Percentiles rank a stretch among this genome's conserved stretches.
These are phyloP conservation scores for Chlorodrepanis virens DNA, from an alignment of 2,113 vertebrate genomes.

Conservation along the genomic window DNA sequence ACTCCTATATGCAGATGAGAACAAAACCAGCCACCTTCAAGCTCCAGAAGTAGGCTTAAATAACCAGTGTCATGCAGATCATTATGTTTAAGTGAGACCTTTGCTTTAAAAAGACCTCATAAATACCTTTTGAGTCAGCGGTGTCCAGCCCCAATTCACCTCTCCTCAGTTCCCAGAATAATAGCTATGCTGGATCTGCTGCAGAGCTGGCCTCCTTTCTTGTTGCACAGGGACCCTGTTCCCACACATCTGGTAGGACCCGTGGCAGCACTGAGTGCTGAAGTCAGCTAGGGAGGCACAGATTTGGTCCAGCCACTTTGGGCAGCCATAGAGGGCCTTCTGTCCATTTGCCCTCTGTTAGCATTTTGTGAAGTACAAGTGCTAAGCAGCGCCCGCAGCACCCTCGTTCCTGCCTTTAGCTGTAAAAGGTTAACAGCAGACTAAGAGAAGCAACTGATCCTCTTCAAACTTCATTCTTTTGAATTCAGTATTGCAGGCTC, in stretches of 20 bases:
- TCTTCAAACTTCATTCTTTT: background rate
- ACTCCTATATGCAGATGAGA: background rate
- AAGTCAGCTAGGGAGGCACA: background rate
- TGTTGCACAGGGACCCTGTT: background rate
- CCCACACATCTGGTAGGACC: background rate
- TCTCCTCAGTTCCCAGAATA: background rate
- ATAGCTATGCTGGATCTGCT: background rate
- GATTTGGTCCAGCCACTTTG: background rate
- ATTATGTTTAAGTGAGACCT: background rate
- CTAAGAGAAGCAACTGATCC: background rate
- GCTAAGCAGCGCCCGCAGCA: background rate
- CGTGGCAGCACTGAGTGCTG: background rate
- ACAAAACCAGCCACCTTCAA: background rate
- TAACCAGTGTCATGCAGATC: background rate
- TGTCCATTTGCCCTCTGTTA: background rate
- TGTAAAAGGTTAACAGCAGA: background rate
- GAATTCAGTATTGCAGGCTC: background rate
- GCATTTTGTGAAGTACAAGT: background rate
- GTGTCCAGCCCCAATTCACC: rapidly evolving
- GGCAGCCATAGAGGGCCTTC: background rate
- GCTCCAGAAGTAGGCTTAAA: background rate
- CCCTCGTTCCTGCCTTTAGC: background rate
- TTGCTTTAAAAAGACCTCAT: background rate
- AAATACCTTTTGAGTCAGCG: background rate
- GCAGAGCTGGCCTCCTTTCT: background rate